phyloP scores from a whole-genome alignment of 2,113 vertebrate species.

The Stegastes partitus region DNA sequence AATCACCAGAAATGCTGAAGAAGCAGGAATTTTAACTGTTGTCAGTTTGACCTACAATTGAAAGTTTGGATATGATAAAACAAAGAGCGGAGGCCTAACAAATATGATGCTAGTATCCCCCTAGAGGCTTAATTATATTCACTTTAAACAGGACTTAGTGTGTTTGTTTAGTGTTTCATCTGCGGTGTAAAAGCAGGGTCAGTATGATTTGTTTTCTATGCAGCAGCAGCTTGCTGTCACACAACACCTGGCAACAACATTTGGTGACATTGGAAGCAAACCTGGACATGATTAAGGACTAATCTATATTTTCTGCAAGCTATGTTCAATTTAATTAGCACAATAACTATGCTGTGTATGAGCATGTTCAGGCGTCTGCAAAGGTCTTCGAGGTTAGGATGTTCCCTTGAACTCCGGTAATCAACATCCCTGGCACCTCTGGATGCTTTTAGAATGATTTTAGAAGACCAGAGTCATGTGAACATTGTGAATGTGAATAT shows the following conservation, averaged over 20 bases:
- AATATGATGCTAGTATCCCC: background rate
- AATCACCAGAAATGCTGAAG: background rate
- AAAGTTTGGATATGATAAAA: background rate
- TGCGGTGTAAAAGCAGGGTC: background rate
- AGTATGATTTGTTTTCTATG: background rate
- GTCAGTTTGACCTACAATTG: background rate
- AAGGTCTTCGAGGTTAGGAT: background rate
- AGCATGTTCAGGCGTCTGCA: background rate
- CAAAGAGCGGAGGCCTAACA: background rate
- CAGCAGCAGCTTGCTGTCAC: background rate
- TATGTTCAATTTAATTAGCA: background rate
- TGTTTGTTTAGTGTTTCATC: background rate
- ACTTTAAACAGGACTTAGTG: background rate
- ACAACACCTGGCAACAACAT: background rate
- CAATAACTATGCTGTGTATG: background rate
- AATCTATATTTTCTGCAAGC: background rate
- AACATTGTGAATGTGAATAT: background rate
- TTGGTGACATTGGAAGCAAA: background rate
- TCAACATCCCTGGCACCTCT: background rate
- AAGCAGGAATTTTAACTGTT: background rate
- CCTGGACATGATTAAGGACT: background rate
- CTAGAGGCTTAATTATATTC: background rate
- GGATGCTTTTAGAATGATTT: slow-evolving; percentile 41
- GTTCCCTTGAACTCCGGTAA: background rate
- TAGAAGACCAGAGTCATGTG: slow-evolving; percentile 9